Base-by-base conservation (phyloP, 2,888 invertebrate species). In the Aphidius colemani region DNA sequence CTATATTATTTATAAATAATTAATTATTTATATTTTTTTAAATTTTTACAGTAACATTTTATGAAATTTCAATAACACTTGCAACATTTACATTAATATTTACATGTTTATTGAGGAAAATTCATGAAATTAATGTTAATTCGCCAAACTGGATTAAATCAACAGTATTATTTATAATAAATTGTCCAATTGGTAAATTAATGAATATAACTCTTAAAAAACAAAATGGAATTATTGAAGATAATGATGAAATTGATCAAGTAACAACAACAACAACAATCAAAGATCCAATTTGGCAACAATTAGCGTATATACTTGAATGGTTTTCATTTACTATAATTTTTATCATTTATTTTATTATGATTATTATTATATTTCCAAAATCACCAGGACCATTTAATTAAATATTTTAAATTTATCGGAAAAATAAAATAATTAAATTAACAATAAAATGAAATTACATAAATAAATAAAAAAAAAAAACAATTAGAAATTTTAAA, bases 41-140 rank as follows among this genome's bases (percentile, higher is more conserved):
- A 13, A 41, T 44, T 41, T 60, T 11, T 6, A 30, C 67, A 81
- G 81, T 81, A 13, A 59, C 78, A 7, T 81, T 77, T 57, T 81
- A 81, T 48, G 67, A 69, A 63, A 51, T 63, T 59, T 81, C 81
- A 0, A 39, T 81, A 44, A 67, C 70, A 2, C 49, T 81, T 60
- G 76, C 80, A 4, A 66, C 72, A 0, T 73, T 77, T 48, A 77
- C 76, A 0, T 64, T 81, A 61, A 63, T 81, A 6, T 39, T 77
- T n/a, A 81, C 81, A 10, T 72, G 71, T 1, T n/a, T 77, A 7
- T 63, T 80, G 11, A 75, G 81, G 9, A 80, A 80, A 69, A 62
- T 81, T 44, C 73, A 77, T 62, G 66, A 67, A 6, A 72, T 70
- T 13, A 74, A 49, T 41, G 63, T 69, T 4, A 63, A 74, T 1